Base-by-base conservation (phyloP, 2,113 vertebrate species). In the Rhea americana region DNA sequence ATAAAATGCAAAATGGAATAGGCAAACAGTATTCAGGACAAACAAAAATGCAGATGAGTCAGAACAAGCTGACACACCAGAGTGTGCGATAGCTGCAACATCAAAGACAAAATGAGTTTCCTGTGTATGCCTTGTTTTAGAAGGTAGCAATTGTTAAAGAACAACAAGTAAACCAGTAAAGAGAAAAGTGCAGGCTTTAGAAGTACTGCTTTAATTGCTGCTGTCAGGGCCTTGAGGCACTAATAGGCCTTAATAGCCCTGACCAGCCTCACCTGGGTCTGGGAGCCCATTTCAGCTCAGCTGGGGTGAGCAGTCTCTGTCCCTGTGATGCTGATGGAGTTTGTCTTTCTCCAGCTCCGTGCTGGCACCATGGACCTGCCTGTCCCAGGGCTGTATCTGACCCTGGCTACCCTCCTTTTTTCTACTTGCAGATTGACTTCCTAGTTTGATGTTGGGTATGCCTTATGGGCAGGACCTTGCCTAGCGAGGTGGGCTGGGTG, bases 11-110 rank as follows among this genome's bases (percentile, higher is more conserved):
- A 96, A 95, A 77, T 88, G 47, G 88, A 95, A 68, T 88, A 93
- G 74, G 39, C 82, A 91, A 94, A 93, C 61, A 74, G 21, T 88
- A 96, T 96, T 90, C 92, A 94, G 93, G 96, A 81, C 92, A 95
- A 88, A 90, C 90, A 88, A 74, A 90, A 95, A 86, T 59, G 59
- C 32, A 93, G 88, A 91, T 95, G 94, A 95, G 83, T 94, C 93
- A 93, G 85, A 95, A 88, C 13, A 77, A 93, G 59, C 90, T 95
- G 93, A 90, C 85, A 90, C 37, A 87, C 79, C 48, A 41, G 63
- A 68, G 26, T 62, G 50, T 87, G 76, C 93, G 59, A 59, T 77
- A 94, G 80, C 73, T 91, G 50, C 51, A 74, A 10, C 83, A 95
- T 95, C 90, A 95, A 95, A 95, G 80, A 72, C 73, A 83, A 71